These are phyloP conservation scores for Pterocles burchelli DNA, from an alignment of 2,113 vertebrate species.

Conservation along the genomic window DNA sequence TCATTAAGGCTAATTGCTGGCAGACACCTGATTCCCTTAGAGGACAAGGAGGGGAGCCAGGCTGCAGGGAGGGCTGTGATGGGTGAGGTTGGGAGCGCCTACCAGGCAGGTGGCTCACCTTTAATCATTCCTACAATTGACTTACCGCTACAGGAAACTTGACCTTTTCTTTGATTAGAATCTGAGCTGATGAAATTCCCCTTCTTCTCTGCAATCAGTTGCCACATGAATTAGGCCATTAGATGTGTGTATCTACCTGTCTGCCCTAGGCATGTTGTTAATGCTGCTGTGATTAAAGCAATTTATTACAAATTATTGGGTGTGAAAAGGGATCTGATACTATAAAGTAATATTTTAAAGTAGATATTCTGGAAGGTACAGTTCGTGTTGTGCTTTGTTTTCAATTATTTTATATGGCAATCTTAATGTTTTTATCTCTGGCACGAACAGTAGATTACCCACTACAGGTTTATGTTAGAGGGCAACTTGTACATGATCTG, in stretches of 20 bases:
- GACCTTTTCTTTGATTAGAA: conserved; percentile 66
- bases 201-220: conserved; percentile 11
- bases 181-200: conserved; percentile 41
- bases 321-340: conserved; percentile 37
- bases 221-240: conserved; percentile 8
- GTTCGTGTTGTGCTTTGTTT: conserved; percentile 2
- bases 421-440: not conserved
- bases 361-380: not conserved
- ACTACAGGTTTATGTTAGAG: not conserved
- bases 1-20: conserved; percentile 64
- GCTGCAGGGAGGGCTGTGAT: not conserved
- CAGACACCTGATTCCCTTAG: not conserved
- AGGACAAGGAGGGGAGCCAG: not conserved
- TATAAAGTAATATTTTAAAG: conserved; percentile 4
- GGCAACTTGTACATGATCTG: not conserved
- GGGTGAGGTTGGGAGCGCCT: not conserved
- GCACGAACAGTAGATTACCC: not conserved
- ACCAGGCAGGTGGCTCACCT: conserved; percentile 45
- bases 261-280: conserved; percentile 26
- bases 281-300: conserved; percentile 40
- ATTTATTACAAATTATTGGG: conserved; percentile 48
- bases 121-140: conserved; percentile 54
- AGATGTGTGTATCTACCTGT: conserved; percentile 1
- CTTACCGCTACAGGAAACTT: conserved; percentile 38
- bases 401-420: not conserved